Evolutionary conservation across 2,888 invertebrate genomes (phyloP), one percentile per base, ranked within the genome.

Genomic region (Noctua janthe): DNA sequence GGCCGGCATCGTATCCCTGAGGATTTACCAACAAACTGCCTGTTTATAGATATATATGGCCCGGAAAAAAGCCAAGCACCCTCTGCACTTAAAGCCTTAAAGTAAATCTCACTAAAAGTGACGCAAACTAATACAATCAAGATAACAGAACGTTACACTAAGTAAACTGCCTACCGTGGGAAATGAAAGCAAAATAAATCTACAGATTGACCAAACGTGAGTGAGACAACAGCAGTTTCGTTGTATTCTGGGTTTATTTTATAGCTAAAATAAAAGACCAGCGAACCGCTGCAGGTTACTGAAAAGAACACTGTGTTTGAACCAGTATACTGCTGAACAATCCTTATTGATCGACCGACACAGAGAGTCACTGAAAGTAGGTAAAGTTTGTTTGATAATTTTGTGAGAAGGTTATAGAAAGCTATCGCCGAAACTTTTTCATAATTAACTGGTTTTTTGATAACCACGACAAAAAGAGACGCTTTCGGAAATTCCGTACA

Each of bases 101-200:
- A 78, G 51, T 77, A 74, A 82, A 77, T 76, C 77, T 62, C 49
- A 64, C 76, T 59, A 39, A 82, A 72, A 23, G 83, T 74, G 56
- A 66, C 70, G 47, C 39, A 71, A 76, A 82, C 23, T 71, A 86
- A 85, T 69, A 72, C 75, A 81, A 81, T 70, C 64, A 82, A 70
- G 43, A 74, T 29, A 76, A 35, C 66, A 74, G 54, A 71, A 49
- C 66, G 11, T 82, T 67, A 49, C 56, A 59, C 69, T 71, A 54
- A 29, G 62, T 62, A 62, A 73, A 85, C 39, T 66, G 69, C 64
- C 20, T 71, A 62, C 5, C 73, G 51, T 23, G 39, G 29, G 2
- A 15, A 85, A 69, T 51, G 49, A 20, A 69, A 67, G 29, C 49
- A 13, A 29, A 70, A 64, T 69, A 76, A 81, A 77, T 86, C 20